Conservation (phyloP, 1,140 invertebrate genomes). For the Calliphora vicina region DNA sequence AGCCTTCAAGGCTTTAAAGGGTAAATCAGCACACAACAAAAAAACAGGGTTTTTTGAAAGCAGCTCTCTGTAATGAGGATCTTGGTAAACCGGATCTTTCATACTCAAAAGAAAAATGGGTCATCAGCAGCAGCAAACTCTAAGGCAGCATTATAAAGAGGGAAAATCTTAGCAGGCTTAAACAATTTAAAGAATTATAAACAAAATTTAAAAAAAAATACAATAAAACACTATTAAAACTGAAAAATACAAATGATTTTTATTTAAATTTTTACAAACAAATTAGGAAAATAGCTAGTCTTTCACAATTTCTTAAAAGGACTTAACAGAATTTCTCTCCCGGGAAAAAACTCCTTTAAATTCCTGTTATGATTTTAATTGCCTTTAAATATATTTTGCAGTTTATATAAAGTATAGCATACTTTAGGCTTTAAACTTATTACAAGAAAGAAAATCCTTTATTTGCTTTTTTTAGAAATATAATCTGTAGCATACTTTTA, state of each 20-base stretch:
- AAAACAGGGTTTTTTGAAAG: not conserved
- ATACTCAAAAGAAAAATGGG: not conserved
- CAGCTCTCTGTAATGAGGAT: not conserved
- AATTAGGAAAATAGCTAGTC: too few species aligned
- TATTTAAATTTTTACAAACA: not conserved
- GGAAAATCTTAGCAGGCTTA: not conserved
- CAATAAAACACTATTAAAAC: not conserved
- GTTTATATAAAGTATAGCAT: too few species aligned
- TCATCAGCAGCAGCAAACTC: not conserved
- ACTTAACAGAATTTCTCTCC: too few species aligned
- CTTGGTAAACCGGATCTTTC: not conserved
- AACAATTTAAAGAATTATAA: not conserved
- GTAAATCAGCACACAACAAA: not conserved
- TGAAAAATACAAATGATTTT: not conserved
- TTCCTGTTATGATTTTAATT: too few species aligned
- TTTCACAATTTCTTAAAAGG: too few species aligned
- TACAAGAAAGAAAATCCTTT: too few species aligned
- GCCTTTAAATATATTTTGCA: too few species aligned
- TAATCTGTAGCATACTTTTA: too few species aligned
- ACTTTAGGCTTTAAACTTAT: too few species aligned
- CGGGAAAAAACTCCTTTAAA: too few species aligned
- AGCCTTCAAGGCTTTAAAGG: not conserved
- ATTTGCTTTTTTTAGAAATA: too few species aligned
- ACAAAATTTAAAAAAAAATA: not conserved
- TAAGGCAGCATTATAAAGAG: not conserved